Conservation (phyloP, 2,113 vertebrate species). For the Parotia lawesii region DNA sequence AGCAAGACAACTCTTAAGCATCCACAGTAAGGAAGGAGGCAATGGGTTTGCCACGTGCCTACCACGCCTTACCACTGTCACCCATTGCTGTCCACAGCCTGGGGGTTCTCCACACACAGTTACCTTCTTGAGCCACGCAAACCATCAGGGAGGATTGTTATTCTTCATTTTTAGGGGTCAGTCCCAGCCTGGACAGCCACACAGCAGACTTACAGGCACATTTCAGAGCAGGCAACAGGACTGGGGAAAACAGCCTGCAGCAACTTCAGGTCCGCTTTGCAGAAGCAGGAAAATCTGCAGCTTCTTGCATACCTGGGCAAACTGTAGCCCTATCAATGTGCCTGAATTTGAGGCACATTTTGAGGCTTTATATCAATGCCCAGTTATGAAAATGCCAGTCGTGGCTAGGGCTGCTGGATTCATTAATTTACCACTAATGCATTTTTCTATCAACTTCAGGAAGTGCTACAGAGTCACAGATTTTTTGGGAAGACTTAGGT, state of each 20-base stretch:
- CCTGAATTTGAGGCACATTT: neutral
- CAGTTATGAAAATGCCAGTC: neutral
- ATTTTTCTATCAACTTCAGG: neutral
- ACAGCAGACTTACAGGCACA: neutral
- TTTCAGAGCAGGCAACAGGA: neutral
- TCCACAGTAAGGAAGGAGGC: neutral
- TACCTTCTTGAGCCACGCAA: neutral
- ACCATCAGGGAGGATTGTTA: neutral
- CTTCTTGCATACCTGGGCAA: neutral
- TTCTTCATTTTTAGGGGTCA: neutral
- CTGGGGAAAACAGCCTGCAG: neutral
- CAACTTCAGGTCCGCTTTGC: neutral
- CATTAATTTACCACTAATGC: neutral
- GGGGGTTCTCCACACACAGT: neutral
- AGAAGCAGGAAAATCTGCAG: neutral
- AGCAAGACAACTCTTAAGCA: neutral
- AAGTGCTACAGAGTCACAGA: neutral
- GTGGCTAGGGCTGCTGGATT: neutral
- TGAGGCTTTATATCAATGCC: neutral
- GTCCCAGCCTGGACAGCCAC: neutral
- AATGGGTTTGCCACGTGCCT: neutral
- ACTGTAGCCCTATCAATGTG: neutral
- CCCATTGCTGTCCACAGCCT: neutral
- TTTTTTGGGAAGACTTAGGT: neutral
- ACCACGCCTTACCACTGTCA: neutral